phyloP scores from a whole-genome alignment of 2,888 invertebrate species.

The Luffia ferchaultella region DNA sequence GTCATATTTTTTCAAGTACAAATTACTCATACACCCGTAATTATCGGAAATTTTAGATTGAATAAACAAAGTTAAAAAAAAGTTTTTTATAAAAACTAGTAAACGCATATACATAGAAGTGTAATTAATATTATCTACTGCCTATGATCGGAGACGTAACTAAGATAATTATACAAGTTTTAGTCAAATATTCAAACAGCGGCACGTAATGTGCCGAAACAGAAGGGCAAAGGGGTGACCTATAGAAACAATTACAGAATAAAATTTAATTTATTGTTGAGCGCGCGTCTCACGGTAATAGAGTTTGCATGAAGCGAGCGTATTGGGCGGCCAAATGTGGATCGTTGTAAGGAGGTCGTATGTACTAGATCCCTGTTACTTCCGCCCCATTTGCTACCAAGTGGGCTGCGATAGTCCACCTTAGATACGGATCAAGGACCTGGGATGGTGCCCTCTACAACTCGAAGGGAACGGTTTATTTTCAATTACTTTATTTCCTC shows the following conservation, averaged over 20 bases:
- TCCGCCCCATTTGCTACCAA: conserved; percentile 54
- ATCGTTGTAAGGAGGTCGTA: conserved; percentile 27
- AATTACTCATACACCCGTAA: too few species aligned
- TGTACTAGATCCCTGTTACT: conserved; percentile 50
- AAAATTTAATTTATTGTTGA: not conserved
- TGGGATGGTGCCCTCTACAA: conserved; percentile 19
- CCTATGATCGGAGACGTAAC: too few species aligned
- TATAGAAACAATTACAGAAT: not conserved
- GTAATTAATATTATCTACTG: too few species aligned
- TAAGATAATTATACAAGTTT: too few species aligned
- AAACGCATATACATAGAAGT: too few species aligned
- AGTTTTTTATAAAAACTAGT: too few species aligned
- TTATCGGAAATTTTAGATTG: too few species aligned
- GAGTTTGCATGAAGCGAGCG: conserved; percentile 4
- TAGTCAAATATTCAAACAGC: too few species aligned
- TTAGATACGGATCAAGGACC: conserved; percentile 44
- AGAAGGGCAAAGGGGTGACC: too few species aligned
- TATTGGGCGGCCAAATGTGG: conserved; percentile 20
- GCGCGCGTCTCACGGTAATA: conserved; percentile 1
- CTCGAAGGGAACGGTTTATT: conserved; percentile 30
- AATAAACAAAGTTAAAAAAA: too few species aligned
- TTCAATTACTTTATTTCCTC: conserved; percentile 35
- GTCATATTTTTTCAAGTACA: too few species aligned
- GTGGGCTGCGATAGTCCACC: conserved; percentile 59
- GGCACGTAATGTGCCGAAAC: too few species aligned